A percentile compares a stretch with the other conserved stretches of the same genome.
These are phyloP conservation scores for Crocidura indochinensis DNA, from an alignment of 2,797 vertebrate species.

Conservation along the genomic window DNA sequence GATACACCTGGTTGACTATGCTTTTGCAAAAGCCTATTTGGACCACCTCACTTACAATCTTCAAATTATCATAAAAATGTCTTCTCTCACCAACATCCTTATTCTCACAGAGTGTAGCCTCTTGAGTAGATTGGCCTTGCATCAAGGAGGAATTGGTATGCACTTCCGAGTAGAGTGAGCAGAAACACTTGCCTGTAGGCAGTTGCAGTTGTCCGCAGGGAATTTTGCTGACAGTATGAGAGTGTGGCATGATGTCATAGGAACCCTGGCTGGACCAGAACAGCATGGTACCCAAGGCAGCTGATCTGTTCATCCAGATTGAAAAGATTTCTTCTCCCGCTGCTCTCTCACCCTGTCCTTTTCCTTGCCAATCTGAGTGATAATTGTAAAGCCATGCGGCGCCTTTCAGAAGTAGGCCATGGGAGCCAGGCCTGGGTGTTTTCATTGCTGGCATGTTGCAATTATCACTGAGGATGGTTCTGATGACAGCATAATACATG, in stretches of 20 bases:
- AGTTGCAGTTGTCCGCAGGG: constrained; percentile 62
- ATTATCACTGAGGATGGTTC: constrained; percentile 77
- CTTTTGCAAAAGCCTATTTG: background rate
- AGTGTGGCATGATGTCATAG: constrained; percentile 81
- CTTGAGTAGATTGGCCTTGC: background rate
- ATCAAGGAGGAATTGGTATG: background rate
- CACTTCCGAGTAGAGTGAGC: background rate
- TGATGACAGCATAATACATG: constrained; percentile 79
- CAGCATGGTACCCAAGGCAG: constrained; percentile 79
- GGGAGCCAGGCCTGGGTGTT: constrained; percentile 60
- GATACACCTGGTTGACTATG: background rate
- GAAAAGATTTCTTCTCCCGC: constrained; percentile 73
- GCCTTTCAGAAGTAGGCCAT: constrained; percentile 79
- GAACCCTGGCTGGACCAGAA: constrained; percentile 71
- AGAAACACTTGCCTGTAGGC: constrained; percentile 6
- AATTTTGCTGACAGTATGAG: constrained; percentile 83
- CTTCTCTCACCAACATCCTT: background rate
- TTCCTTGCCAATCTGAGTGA: constrained; percentile 58
- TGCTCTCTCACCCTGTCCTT: constrained; percentile 75
- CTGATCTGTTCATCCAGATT: constrained; percentile 82
- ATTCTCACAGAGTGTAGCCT: background rate
- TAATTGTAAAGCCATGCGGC: constrained; percentile 75
- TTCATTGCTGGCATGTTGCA: constrained; percentile 75
- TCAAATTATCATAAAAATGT: background rate
- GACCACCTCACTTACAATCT: background rate